phyloP scores from a whole-genome alignment of 2,113 vertebrate species.

The Halichoerus grypus region DNA sequence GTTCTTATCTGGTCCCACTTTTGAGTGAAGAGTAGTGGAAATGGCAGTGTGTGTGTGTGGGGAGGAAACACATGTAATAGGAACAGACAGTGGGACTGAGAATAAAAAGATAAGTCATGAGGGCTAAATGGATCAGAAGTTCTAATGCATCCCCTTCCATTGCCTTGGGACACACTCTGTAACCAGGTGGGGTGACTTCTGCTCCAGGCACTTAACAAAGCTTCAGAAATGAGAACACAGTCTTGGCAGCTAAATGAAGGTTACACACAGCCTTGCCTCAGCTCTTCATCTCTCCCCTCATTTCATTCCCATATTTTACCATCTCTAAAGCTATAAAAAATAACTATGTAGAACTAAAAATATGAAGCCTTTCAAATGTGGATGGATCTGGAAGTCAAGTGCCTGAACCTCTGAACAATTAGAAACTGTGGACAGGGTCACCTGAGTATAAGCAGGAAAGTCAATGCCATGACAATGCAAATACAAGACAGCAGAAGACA shows the following conservation, averaged over 20 bases:
- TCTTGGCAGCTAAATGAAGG: not conserved
- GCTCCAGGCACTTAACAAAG: not conserved
- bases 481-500: not conserved
- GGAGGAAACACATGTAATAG: not conserved
- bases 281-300: not conserved
- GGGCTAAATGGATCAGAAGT: not conserved
- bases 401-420: not conserved
- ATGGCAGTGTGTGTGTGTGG: not conserved
- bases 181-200: not conserved
- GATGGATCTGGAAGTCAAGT: not conserved
- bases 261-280: not conserved
- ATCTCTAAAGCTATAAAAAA: not conserved
- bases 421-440: not conserved
- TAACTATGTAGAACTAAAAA: not conserved
- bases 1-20: not conserved
- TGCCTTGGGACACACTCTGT: not conserved
- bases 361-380: not conserved
- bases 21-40: conserved; percentile 17
- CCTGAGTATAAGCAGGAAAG: not conserved
- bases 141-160: accelerated
- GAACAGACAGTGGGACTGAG: not conserved
- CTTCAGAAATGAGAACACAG: not conserved
- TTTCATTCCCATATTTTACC: not conserved
- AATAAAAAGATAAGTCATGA: not conserved
- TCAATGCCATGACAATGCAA: not conserved